These are phyloP conservation scores for Argyra leucocephala DNA, from an alignment of 2,888 invertebrate genomes.

Conservation along the genomic window DNA sequence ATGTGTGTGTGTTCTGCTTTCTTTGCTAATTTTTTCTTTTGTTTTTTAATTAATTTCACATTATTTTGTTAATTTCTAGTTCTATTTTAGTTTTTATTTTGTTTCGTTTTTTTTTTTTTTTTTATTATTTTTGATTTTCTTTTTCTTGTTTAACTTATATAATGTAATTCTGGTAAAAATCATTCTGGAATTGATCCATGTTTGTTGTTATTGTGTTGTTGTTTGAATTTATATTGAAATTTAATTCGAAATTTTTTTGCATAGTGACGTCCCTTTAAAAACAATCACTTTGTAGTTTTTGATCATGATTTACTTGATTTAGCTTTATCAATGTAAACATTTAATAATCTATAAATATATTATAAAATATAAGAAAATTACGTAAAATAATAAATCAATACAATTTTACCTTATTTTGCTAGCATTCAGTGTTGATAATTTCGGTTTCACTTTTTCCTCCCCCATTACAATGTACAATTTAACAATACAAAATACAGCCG, in stretches of 20 bases:
- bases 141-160: not conserved
- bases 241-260: conserved; percentile 29
- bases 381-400: not conserved
- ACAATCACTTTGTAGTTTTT: conserved; percentile 33
- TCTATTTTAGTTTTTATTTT: not conserved
- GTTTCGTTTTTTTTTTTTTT: not conserved
- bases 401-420: conserved; percentile 61
- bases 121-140: not conserved
- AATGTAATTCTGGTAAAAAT: conserved; percentile 7
- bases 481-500: conserved; percentile 95
- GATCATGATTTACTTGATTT: conserved; percentile 29
- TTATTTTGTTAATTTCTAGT: not conserved
- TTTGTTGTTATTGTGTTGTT: conserved; percentile 15
- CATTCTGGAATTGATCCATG: conserved; percentile 30
- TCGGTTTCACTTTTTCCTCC: conserved; percentile 72
- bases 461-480: conserved; percentile 84
- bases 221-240: conserved; percentile 26
- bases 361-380: not conserved
- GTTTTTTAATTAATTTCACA: not conserved
- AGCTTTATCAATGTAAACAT: conserved; percentile 31
- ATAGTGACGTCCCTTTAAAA: conserved; percentile 29
- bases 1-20: not conserved
- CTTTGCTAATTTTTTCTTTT: not conserved
- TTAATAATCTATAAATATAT: conserved; percentile 27
- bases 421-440: conserved; percentile 69